These are phyloP conservation scores for Oreortyx pictus DNA, from an alignment of 2,797 vertebrate genomes.

Conservation along the genomic window DNA sequence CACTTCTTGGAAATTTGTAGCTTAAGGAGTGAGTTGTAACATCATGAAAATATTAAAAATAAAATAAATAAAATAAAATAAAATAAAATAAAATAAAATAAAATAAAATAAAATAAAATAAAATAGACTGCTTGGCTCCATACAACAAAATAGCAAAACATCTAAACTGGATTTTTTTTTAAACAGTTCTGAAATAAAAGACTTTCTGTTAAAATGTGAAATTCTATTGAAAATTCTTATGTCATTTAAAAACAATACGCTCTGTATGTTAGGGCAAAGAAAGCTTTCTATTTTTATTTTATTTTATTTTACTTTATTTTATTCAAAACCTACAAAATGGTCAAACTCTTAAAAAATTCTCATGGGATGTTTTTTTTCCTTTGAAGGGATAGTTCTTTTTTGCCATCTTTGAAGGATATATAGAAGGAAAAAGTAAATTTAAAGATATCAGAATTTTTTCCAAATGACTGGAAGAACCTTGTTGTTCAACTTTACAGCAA, in stretches of 20 bases:
- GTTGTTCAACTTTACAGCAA: neutral
- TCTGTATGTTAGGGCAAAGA: neutral
- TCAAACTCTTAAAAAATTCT: neutral
- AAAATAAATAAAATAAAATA: too few relatives aligned
- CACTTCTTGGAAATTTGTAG: neutral
- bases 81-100: too few relatives aligned
- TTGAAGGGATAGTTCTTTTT: neutral
- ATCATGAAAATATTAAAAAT: neutral
- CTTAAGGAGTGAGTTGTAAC: neutral
- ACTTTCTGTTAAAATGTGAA: rapidly evolving
- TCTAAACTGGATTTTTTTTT: neutral
- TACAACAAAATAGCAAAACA: neutral
- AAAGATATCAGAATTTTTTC: neutral
- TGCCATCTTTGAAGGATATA: neutral
- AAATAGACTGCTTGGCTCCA: neutral
- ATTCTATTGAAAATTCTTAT: neutral
- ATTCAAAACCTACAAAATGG: neutral
- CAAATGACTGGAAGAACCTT: neutral
- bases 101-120: too few relatives aligned
- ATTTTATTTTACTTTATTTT: neutral
- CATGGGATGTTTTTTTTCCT: neutral
- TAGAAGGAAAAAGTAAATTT: neutral
- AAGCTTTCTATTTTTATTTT: neutral
- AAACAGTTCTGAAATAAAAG: neutral
- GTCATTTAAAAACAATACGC: neutral